Conservation (phyloP, 2,113 vertebrate species). For the Nicator chloris region DNA sequence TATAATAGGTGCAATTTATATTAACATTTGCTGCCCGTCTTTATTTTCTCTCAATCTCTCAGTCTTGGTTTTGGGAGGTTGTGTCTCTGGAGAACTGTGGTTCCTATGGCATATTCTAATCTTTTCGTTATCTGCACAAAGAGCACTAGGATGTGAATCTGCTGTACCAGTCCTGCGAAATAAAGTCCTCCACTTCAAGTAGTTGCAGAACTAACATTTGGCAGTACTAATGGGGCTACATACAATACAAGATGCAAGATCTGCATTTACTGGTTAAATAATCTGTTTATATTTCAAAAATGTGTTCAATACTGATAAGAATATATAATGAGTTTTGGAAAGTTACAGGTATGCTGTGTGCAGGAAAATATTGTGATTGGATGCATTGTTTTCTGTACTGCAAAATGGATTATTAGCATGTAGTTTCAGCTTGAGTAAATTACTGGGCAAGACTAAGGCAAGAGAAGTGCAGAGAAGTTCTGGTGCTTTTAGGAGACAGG, state of each 20-base stretch:
- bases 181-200: neutral
- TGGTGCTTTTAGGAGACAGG: neutral
- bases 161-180: neutral
- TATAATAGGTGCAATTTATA: neutral
- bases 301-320: neutral
- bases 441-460: neutral
- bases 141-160: neutral
- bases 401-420: neutral
- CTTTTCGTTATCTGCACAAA: neutral
- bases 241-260: neutral
- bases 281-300: neutral
- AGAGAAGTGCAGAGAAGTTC: neutral
- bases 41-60: neutral
- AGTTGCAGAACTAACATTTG: neutral
- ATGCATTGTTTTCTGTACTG: neutral
- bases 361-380: neutral
- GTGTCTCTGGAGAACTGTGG: neutral
- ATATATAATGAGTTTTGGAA: neutral
- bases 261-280: neutral
- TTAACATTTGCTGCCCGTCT: neutral
- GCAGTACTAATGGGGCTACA: neutral
- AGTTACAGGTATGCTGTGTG: neutral
- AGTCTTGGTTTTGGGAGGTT: neutral
- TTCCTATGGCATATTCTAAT: neutral
- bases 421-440: neutral